Percentiles rank a stretch among this genome's conserved stretches.
Evolutionary conservation across 2,888 invertebrate genomes (phyloP).

Genomic region (Allacma fusca): DNA sequence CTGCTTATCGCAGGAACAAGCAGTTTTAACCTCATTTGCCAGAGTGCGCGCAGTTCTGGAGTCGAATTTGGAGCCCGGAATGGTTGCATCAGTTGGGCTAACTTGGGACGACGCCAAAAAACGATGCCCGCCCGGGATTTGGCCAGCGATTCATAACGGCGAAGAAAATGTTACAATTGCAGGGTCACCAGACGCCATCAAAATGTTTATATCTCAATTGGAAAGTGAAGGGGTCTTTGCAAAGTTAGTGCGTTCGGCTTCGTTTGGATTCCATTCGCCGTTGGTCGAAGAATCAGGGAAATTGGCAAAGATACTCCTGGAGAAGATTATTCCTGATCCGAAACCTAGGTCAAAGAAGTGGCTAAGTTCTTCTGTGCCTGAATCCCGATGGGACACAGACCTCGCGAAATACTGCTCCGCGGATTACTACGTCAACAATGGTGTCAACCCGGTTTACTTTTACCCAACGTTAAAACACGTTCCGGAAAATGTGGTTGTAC

Average conservation of each 20-base stretch:
- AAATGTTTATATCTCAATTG: slow-evolving; percentile 74
- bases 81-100: slow-evolving; percentile 89
- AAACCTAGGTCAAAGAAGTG: slow-evolving; percentile 65
- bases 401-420: slow-evolving; percentile 64
- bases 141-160: slow-evolving; percentile 93
- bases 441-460: slow-evolving; percentile 67
- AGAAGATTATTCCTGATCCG: slow-evolving; percentile 71
- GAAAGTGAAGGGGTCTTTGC: slow-evolving; percentile 81
- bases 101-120: slow-evolving; percentile 82
- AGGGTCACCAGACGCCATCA: slow-evolving; percentile 77
- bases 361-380: slow-evolving; percentile 69
- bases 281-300: slow-evolving; percentile 69
- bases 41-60: slow-evolving; percentile 70
- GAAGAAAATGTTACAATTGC: slow-evolving; percentile 92
- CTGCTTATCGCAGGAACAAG: slow-evolving; percentile 90
- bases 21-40: slow-evolving; percentile 85
- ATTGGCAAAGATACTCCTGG: slow-evolving; percentile 65
- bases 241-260: slow-evolving; percentile 82
- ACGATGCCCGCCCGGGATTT: slow-evolving; percentile 79
- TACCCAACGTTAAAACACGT: slow-evolving; percentile 69
- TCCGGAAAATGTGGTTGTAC: slow-evolving; percentile 67
- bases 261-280: slow-evolving; percentile 90
- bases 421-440: slow-evolving; percentile 69
- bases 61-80: slow-evolving; percentile 74
- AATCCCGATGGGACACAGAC: slow-evolving; percentile 76